A percentile compares a stretch with the other conserved stretches of the same genome.
Evolutionary conservation across 64 coral and sea anemone genomes (phyloP).

Genomic region (Montipora efflorescens): DNA sequence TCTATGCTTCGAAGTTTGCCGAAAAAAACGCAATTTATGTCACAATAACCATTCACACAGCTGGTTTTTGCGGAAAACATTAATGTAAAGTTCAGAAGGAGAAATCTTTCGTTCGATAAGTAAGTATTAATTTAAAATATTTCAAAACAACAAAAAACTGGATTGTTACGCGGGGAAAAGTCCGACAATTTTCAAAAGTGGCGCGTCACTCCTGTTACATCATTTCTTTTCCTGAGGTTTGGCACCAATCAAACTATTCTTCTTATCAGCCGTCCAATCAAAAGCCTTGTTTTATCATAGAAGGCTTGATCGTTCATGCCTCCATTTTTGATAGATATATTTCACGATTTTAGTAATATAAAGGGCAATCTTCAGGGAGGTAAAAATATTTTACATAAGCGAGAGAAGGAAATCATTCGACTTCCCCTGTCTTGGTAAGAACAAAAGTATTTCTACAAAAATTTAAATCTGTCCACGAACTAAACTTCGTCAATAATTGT

Average conservation of each 20-base stretch:
- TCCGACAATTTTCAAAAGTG: slow-evolving; percentile 18
- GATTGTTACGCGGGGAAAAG: neutral
- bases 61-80: neutral
- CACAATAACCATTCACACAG: neutral
- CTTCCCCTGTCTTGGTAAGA: neutral
- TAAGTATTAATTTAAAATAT: neutral
- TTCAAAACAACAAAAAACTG: neutral
- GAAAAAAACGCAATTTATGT: neutral
- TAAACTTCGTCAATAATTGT: neutral
- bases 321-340: neutral
- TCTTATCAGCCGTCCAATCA: slow-evolving; percentile 25
- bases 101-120: neutral
- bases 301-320: slow-evolving; percentile 25
- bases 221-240: neutral
- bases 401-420: neutral
- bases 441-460: neutral
- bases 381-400: neutral
- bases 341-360: neutral
- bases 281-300: neutral
- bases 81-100: neutral
- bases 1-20: neutral
- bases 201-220: slow-evolving; percentile 37
- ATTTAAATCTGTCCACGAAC: neutral
- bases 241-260: neutral
- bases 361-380: neutral